Conservation (phyloP, 2,888 invertebrate genomes). For the Plebejus argus region DNA sequence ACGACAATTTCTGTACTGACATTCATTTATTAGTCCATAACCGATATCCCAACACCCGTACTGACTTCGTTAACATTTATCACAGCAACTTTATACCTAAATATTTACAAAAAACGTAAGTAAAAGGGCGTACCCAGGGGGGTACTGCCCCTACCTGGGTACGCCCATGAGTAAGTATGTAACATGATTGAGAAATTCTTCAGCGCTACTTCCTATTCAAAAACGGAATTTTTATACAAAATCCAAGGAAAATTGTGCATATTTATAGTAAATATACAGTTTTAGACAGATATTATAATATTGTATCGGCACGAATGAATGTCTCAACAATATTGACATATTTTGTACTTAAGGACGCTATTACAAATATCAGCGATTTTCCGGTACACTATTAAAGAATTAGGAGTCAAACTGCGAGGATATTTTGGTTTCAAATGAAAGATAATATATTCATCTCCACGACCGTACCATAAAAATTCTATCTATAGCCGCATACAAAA, state of each 20-base stretch:
- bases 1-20: slow-evolving; percentile 30
- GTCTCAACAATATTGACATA: neutral
- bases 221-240: slow-evolving; percentile 1
- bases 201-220: neutral
- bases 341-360: no score
- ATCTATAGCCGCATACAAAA: no score
- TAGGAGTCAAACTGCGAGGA: no score
- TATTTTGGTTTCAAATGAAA: no score
- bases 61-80: slow-evolving; percentile 66
- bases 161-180: no score
- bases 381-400: no score
- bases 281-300: no score
- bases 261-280: neutral
- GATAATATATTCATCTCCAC: no score
- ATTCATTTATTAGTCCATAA: slow-evolving; percentile 54
- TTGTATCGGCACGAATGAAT: neutral
- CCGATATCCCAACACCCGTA: slow-evolving; percentile 67
- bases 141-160: no score
- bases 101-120: slow-evolving; percentile 36
- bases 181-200: neutral
- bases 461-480: no score
- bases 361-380: no score
- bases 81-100: slow-evolving; percentile 61
- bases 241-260: neutral
- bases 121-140: no score